Conservation (phyloP, 2,113 vertebrate genomes). For the Geococcyx californianus region DNA sequence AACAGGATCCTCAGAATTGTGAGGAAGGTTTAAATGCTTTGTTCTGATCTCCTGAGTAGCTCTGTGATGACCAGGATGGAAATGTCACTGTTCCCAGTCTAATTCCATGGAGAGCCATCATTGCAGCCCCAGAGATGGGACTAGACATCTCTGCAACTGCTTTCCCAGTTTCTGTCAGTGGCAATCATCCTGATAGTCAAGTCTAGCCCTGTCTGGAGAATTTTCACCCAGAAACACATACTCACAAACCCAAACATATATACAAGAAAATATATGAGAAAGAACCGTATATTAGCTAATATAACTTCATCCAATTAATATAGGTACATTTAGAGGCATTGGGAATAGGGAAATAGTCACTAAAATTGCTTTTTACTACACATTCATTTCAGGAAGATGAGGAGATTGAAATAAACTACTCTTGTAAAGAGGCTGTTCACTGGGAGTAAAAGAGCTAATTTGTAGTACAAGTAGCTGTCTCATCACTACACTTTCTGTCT, state of each 20-base stretch:
- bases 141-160: not conserved
- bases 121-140: not conserved
- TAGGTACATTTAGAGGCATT: not conserved
- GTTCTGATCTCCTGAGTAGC: not conserved
- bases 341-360: slow-evolving; percentile 1
- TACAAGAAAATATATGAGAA: not conserved
- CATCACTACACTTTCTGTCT: not conserved
- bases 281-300: not conserved
- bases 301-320: not conserved
- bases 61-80: not conserved
- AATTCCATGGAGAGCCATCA: not conserved
- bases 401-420: slow-evolving; percentile 17
- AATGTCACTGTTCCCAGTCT: not conserved
- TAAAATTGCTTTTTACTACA: not conserved
- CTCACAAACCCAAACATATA: not conserved
- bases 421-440: not conserved
- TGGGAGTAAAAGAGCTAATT: slow-evolving; percentile 15
- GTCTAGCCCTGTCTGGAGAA: not conserved
- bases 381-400: not conserved
- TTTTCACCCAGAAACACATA: not conserved
- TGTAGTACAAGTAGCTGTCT: not conserved
- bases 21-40: not conserved
- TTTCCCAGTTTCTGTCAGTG: not conserved
- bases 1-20: not conserved
- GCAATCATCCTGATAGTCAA: not conserved